Percentiles rank a stretch among this genome's conserved stretches.
phyloP scores from a whole-genome alignment of 2,797 vertebrate genomes.

The Hoplostethus mediterraneus region DNA sequence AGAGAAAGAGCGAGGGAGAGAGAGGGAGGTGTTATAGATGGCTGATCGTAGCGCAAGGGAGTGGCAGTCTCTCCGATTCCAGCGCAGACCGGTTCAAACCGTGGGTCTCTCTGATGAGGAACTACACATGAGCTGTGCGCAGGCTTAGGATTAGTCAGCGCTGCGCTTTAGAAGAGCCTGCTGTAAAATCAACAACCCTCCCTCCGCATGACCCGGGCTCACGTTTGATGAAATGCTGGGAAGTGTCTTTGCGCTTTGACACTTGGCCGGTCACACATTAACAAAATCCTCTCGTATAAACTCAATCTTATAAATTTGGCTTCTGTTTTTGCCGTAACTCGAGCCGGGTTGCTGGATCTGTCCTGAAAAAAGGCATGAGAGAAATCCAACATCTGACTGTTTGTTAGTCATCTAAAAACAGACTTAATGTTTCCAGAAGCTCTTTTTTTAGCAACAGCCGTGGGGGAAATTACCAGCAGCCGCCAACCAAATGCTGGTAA shows the following conservation, averaged over 20 bases:
- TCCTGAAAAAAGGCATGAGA: constrained; percentile 15
- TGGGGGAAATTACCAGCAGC: not conserved
- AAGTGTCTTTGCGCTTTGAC: constrained; percentile 2
- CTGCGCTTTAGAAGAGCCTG: constrained; percentile 20
- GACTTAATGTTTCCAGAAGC: constrained; percentile 8
- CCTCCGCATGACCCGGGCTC: not conserved
- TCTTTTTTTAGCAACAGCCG: constrained; percentile 12
- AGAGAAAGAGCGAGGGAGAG: constrained; percentile 21
- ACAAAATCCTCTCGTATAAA: constrained; percentile 36
- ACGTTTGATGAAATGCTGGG: constrained; percentile 16
- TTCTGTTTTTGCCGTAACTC: constrained; percentile 25
- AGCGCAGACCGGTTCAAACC: constrained; percentile 77
- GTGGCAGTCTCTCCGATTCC: constrained; percentile 65
- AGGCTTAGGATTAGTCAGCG: constrained; percentile 71
- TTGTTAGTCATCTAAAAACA: constrained; percentile 12
- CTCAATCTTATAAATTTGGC: constrained; percentile 34
- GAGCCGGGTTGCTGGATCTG: not conserved
- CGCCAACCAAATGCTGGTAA: too few relatives aligned
- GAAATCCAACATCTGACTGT: not conserved
- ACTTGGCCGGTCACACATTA: constrained; percentile 47
- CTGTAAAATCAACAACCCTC: constrained; percentile 37
- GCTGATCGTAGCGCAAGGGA: constrained; percentile 57
- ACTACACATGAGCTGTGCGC: constrained; percentile 65
- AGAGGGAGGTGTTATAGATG: constrained; percentile 12
- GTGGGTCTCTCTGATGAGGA: constrained; percentile 65